Percentiles rank a stretch among this genome's conserved stretches.
These are phyloP conservation scores for Dallia pectoralis DNA, from an alignment of 2,797 vertebrate genomes.

Conservation along the genomic window DNA sequence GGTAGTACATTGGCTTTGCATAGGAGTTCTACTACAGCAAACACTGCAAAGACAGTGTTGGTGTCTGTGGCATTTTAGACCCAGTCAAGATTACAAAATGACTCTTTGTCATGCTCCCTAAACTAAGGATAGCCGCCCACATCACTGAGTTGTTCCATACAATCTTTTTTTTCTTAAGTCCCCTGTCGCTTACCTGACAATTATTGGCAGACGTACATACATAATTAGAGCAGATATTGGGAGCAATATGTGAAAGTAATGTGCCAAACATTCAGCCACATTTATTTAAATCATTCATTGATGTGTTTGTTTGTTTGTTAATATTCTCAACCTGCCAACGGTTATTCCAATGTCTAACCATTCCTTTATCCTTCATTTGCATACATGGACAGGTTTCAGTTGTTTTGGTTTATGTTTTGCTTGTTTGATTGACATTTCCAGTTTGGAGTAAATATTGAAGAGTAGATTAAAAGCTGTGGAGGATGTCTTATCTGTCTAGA, in stretches of 20 bases:
- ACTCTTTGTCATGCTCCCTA: not conserved
- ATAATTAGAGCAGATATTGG: constrained; percentile 34
- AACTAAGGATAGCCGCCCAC: not conserved
- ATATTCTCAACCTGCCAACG: constrained; percentile 35
- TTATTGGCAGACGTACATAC: constrained; percentile 24
- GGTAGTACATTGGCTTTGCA: constrained; percentile 44
- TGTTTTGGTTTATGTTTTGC: not conserved
- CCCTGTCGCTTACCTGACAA: constrained; percentile 30
- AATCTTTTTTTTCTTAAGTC: constrained; percentile 43
- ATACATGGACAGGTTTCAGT: not conserved
- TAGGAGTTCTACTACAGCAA: constrained; percentile 48
- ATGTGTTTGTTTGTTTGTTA: constrained; percentile 28
- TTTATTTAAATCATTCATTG: constrained; percentile 2
- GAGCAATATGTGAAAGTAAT: not conserved
- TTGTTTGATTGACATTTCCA: not conserved
- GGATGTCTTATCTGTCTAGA: not conserved
- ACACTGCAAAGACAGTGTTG: constrained; percentile 38
- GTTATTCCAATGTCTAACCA: not conserved
- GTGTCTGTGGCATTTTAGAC: constrained; percentile 23
- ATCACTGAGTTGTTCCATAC: not conserved
- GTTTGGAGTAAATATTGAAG: not conserved
- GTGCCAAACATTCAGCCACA: not conserved
- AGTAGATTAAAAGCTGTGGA: not conserved
- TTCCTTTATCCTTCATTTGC: not conserved
- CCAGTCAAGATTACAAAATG: too few species aligned